Conservation (phyloP, 2,888 invertebrate species). For the Amphipoea lucens region DNA sequence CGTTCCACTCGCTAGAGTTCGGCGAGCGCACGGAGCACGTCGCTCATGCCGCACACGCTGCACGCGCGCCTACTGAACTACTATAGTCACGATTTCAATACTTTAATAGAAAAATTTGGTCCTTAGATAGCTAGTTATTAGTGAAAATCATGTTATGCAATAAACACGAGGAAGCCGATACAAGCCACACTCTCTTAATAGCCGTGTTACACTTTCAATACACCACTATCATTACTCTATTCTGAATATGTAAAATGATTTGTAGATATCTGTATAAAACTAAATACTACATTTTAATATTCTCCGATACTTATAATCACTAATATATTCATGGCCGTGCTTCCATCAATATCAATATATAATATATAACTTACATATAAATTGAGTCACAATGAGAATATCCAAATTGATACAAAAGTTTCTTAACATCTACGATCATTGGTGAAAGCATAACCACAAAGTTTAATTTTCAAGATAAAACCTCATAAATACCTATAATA, state of each 20-base stretch:
- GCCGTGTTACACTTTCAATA: conserved; percentile 45
- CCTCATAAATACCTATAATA: conserved; percentile 75
- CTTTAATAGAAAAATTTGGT: conserved; percentile 68
- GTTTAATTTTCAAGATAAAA: conserved; percentile 70
- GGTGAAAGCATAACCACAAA: conserved; percentile 76
- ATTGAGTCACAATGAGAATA: conserved; percentile 70
- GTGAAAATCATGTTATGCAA: conserved; percentile 53
- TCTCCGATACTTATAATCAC: conserved; percentile 70
- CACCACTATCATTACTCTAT: conserved; percentile 66
- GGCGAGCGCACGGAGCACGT: conserved; percentile 15
- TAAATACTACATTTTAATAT: conserved; percentile 77
- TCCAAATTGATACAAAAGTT: conserved; percentile 69
- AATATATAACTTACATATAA: conserved; percentile 67
- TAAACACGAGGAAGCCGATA: conserved; percentile 63
- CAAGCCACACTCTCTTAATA: conserved; percentile 55
- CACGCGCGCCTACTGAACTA: conserved; percentile 24
- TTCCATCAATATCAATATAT: conserved; percentile 73
- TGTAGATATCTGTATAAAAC: conserved; percentile 80
- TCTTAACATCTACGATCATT: conserved; percentile 67
- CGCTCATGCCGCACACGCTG: neutral
- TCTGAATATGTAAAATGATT: conserved; percentile 75
- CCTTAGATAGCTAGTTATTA: conserved; percentile 65
- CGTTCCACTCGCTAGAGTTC: neutral
- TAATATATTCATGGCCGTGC: conserved; percentile 72
- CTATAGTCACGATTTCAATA: conserved; percentile 52